phyloP scores from a whole-genome alignment of 2,113 vertebrate species.

The Hyla sarda region DNA sequence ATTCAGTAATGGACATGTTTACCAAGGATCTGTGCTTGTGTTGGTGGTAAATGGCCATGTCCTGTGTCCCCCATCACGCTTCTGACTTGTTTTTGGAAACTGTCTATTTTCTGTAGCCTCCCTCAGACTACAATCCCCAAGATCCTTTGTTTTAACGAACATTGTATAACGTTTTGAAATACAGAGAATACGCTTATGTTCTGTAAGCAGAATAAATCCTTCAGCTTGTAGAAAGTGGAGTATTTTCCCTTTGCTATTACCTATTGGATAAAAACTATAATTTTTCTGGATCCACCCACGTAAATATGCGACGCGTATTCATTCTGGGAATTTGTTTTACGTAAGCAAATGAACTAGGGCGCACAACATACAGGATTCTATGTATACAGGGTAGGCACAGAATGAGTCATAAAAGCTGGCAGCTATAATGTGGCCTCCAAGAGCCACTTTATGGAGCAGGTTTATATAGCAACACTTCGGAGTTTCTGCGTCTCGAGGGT shows the following conservation, averaged over 20 bases:
- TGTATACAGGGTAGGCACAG: not conserved
- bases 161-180: too few species aligned
- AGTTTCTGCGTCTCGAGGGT: not conserved
- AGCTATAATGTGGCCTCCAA: not conserved
- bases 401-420: conserved; percentile 26
- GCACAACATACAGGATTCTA: not conserved
- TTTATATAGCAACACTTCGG: not conserved
- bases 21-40: too few species aligned
- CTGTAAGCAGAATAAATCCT: too few species aligned
- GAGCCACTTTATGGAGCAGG: not conserved
- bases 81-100: too few species aligned
- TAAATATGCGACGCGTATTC: not conserved
- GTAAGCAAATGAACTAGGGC: conserved; percentile 1
- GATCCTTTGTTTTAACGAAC: too few species aligned
- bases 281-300: not conserved
- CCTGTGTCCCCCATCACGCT: too few species aligned
- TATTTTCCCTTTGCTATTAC: not conserved
- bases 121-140: too few species aligned
- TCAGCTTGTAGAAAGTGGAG: too few species aligned
- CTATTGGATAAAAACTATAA: not conserved
- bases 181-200: too few species aligned
- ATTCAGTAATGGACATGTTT: too few species aligned
- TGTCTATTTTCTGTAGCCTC: too few species aligned
- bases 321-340: conserved; percentile 10
- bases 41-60: too few species aligned